These are phyloP conservation scores for Neostethus bicornis DNA, from an alignment of 2,797 vertebrate species.

Conservation along the genomic window DNA sequence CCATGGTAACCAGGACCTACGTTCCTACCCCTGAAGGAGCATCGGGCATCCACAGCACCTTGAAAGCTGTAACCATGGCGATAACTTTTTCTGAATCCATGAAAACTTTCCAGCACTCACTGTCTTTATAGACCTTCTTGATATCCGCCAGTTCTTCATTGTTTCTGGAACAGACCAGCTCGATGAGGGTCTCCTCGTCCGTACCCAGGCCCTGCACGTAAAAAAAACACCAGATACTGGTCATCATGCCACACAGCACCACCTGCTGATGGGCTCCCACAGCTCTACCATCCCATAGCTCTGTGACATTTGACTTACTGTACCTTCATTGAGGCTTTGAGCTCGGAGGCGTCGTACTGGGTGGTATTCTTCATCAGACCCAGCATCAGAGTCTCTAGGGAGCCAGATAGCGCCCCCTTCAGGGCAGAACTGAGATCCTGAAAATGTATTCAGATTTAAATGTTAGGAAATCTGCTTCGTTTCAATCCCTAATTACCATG, in stretches of 20 bases:
- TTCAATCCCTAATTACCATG: too few species aligned
- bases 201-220: slow-evolving; percentile 90
- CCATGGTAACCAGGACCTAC: too few species aligned
- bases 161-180: slow-evolving; percentile 93
- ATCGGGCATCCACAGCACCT: too few species aligned
- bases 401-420: slow-evolving; percentile 91
- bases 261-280: neutral
- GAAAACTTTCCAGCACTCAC: slow-evolving; percentile 72
- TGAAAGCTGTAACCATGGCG: too few species aligned
- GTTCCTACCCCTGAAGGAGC: too few species aligned
- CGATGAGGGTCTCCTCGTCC: slow-evolving; percentile 92
- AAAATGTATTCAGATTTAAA: accelerated
- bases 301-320: too few species aligned
- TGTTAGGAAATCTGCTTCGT: too few species aligned
- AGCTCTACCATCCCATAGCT: too few species aligned
- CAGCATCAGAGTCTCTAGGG: slow-evolving; percentile 88
- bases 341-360: slow-evolving; percentile 90
- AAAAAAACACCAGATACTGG: too few species aligned
- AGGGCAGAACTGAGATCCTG: slow-evolving; percentile 83
- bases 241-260: neutral
- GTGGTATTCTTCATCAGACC: slow-evolving; percentile 92
- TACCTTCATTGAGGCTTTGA: slow-evolving; percentile 94
- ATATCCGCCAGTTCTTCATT: slow-evolving; percentile 87
- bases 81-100: too few species aligned
- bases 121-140: slow-evolving; percentile 88